Evolutionary conservation across 2,888 invertebrate species (phyloP), one percentile per base, ranked within the genome.

Genomic region (Buathra laborator): DNA sequence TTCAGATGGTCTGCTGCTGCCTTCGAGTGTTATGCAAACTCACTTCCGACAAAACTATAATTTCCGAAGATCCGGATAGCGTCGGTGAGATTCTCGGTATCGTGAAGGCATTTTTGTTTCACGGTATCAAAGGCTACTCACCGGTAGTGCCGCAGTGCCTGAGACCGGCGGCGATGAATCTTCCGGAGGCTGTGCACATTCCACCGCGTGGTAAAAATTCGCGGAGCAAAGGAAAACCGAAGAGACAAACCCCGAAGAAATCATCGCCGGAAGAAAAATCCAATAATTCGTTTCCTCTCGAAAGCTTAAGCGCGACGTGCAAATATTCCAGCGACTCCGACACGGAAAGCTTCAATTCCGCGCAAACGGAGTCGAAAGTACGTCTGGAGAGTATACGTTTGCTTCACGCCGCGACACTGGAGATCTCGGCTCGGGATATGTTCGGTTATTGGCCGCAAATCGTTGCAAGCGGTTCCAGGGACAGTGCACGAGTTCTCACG

Each of bases 391-490:
- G 92, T 37, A 72, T 91, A 16, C 88, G 88, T 16, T 87, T 93
- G 67, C 68, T 94, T 14, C 89, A 91, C 37, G 85, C 88, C 3
- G 79, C 93, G 1, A 84, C 90, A 46, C 88, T 90, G 44, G 87
- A 85, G 6, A 89, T 90, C 4, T 87, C 88, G 16, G 89, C 87
- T 79, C 90, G 90, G 16, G 93, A 93, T 46, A 87, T 93, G n/a
- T 93, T 93, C 83, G 93, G 93, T 44, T 93, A 92, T 79, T 94
- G 94, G 94, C 90, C 93, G 14, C 93, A 93, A 85, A 92, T 94
- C 71, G 92, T 94, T 37, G 92, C 92, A 0, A 91, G 90, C 46
- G 93, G 91, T 48, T 89, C 91, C 9, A 88, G 88, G 71, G 87
- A 86, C 1, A 88, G 91, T 81, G 90, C 90, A 2, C 85, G 92